Percentiles rank a stretch among this genome's conserved stretches.
Conservation (phyloP, 2,113 vertebrate species). For the Engystomops pustulosus region DNA sequence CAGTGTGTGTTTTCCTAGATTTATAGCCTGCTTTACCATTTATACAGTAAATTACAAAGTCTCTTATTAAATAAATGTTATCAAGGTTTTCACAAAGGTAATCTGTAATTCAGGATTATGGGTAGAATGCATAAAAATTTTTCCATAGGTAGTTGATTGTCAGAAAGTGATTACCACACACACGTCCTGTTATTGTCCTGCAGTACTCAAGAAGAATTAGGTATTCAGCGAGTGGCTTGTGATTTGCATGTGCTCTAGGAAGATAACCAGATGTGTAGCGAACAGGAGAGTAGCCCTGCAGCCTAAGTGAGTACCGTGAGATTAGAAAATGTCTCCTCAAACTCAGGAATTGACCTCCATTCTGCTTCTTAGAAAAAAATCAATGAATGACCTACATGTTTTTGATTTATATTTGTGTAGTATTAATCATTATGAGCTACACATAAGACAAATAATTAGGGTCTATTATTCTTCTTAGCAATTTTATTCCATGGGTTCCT, state of each 20-base stretch:
- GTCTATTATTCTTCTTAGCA: no score
- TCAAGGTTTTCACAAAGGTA: not conserved
- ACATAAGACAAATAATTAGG: no score
- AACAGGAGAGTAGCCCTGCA: not conserved
- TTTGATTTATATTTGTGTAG: no score
- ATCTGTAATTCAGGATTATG: constrained; percentile 11
- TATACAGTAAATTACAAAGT: constrained; percentile 2
- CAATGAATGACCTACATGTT: no score
- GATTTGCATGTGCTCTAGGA: not conserved
- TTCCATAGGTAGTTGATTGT: not conserved
- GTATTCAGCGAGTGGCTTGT: not conserved
- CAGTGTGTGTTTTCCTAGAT: not conserved
- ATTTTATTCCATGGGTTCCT: no score
- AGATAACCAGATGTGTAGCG: not conserved
- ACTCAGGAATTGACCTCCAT: no score
- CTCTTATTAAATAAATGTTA: not conserved
- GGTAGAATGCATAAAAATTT: not conserved
- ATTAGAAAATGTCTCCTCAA: no score
- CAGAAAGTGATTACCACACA: not conserved
- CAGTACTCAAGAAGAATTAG: not conserved
- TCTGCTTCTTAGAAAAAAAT: not conserved
- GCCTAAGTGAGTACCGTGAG: no score
- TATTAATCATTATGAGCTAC: no score
- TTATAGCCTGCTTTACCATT: not conserved
- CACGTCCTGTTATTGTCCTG: not conserved